Evolutionary conservation across 2,797 vertebrate species (phyloP).

Genomic region (Lagorchestes hirsutus): DNA sequence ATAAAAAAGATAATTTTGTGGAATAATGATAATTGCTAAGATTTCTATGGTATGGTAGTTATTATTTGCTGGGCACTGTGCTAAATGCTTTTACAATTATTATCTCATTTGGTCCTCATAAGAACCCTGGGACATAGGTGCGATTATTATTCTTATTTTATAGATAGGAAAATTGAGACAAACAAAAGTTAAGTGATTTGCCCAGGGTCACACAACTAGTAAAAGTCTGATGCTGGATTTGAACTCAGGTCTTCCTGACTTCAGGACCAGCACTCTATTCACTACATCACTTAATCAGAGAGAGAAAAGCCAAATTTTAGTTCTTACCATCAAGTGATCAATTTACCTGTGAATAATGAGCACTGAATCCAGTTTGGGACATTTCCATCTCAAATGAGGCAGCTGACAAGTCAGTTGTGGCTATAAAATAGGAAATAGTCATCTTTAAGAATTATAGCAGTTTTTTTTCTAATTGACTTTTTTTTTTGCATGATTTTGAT

Average conservation of each 20-base stretch:
- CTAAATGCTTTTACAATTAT: neutral
- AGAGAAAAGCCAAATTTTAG: neutral
- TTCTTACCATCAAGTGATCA: neutral
- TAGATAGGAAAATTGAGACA: neutral
- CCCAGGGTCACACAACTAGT: neutral
- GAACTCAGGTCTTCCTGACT: neutral
- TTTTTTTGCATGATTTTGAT: neutral
- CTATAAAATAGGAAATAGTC: slow-evolving; percentile 82
- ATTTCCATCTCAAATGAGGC: slow-evolving; percentile 98
- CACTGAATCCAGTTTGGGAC: slow-evolving; percentile 97
- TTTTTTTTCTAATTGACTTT: neutral
- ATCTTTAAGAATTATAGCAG: neutral
- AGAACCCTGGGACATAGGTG: neutral
- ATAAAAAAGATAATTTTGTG: neutral
- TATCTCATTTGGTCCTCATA: neutral
- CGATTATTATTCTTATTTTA: neutral
- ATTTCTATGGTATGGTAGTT: neutral
- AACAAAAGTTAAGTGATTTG: neutral
- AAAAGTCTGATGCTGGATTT: neutral
- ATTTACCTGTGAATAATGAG: slow-evolving; percentile 93
- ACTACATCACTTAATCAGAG: neutral
- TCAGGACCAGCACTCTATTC: neutral
- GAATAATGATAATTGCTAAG: neutral
- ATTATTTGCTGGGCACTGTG: neutral
- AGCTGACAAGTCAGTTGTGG: slow-evolving; percentile 92